Percentiles rank a stretch among this genome's conserved stretches.
phyloP scores from a whole-genome alignment of 2,113 vertebrate genomes.

The Mionectes macconnelli region DNA sequence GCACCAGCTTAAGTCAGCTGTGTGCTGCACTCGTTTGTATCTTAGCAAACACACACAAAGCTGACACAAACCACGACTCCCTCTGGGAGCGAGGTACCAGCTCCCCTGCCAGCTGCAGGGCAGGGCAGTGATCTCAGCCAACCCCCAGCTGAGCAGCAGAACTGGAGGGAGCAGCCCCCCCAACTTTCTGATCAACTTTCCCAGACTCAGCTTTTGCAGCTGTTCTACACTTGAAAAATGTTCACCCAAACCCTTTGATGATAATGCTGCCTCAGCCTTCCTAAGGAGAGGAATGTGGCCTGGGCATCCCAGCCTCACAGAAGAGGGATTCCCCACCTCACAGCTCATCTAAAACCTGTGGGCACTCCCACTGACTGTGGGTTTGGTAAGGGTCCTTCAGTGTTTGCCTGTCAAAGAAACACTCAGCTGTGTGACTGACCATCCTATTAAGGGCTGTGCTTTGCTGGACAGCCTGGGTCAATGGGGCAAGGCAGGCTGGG shows the following conservation, averaged over 20 bases:
- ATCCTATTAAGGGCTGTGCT: rapidly evolving
- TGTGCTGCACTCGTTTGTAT: neutral
- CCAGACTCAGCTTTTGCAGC: neutral
- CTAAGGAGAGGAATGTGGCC: too few relatives aligned
- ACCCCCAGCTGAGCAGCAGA: neutral
- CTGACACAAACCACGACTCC: neutral
- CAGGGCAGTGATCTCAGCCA: neutral
- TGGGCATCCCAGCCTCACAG: neutral
- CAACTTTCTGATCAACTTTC: neutral
- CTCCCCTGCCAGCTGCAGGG: neutral
- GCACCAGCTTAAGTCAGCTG: neutral
- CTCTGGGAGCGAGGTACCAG: neutral
- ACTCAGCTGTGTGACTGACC: neutral
- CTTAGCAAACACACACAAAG: neutral
- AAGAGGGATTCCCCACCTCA: neutral
- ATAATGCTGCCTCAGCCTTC: neutral
- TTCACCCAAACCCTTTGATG: neutral
- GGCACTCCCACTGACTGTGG: neutral
- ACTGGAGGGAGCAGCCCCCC: neutral
- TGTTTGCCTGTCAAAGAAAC: neutral
- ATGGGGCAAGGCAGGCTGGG: neutral
- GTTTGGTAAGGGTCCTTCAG: neutral
- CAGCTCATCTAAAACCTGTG: neutral
- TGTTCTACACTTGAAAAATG: neutral
- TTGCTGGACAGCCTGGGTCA: neutral